Evolutionary conservation across 2,797 vertebrate species (phyloP).

Genomic region (Thaleichthys pacificus): DNA sequence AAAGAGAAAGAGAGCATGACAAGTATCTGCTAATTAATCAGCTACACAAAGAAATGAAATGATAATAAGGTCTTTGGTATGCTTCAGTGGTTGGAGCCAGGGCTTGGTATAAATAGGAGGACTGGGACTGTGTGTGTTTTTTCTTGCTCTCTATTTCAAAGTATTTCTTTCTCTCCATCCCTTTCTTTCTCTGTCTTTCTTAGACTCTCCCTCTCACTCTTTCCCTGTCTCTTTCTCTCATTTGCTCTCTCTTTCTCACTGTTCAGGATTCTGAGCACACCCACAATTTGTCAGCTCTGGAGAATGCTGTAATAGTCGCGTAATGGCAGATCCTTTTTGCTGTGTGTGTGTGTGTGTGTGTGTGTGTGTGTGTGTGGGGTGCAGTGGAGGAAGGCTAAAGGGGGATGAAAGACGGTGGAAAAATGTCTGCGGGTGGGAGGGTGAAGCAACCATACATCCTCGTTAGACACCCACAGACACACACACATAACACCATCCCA

Average conservation of each 20-base stretch:
- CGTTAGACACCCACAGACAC: conserved; percentile 64
- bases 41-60: conserved; percentile 51
- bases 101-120: conserved; percentile 51
- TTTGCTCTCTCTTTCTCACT: too few relatives aligned
- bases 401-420: conserved; percentile 65
- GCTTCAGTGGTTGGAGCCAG: conserved; percentile 38
- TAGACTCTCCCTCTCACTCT: too few relatives aligned
- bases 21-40: conserved; percentile 65
- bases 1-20: conserved; percentile 30
- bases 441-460: conserved; percentile 75
- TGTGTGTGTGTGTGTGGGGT: conserved; percentile 5
- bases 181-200: conserved; percentile 1
- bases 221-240: too few relatives aligned
- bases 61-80: conserved; percentile 50
- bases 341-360: conserved; percentile 24
- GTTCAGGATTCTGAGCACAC: conserved; percentile 57
- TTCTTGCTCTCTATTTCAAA: too few relatives aligned
- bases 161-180: too few relatives aligned
- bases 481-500: conserved; percentile 16
- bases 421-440: conserved; percentile 68
- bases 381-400: conserved; percentile 38
- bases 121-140: conserved; percentile 7
- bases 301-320: conserved; percentile 68
- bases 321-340: conserved; percentile 55
- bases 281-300: conserved; percentile 64